Evolutionary conservation across 2,113 vertebrate species (phyloP), one percentile per base, ranked within the genome.

Genomic region (Synodontis membranacea): DNA sequence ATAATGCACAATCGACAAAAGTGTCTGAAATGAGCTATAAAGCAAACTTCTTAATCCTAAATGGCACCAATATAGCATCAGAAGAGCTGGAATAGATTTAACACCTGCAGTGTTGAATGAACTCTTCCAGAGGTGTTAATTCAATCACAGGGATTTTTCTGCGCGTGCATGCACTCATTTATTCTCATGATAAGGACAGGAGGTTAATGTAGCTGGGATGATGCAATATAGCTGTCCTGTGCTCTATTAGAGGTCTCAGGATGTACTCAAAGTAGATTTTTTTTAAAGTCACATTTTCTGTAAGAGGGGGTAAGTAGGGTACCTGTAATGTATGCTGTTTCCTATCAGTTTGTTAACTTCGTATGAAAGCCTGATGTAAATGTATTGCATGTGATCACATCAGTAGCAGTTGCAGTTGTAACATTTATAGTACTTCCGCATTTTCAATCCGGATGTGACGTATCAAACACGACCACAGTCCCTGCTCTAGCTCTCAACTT

Each of bases 361-460:
- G 23, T 72, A 23, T 72, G 23, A 44, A 74, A 44, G 23, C 39
- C 42, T 46, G 5, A 28, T 79, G 50, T 37, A 21, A 54, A 34
- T 79, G 14, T 23, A 9, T 34, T 37, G 17, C 17, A 37, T 37
- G 50, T 54, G 48, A 79, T 21, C 21, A n/a, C 23, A 50, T 52
- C 28, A 31, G 15, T 21, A 52, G 8, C 44, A 19, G 74, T 76
- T 72, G 23, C 66, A 25, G 3, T 10, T 70, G 37, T 5, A 46
- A 52, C 31, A 52, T 54, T 79, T 54, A 52, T 23, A 79, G n/a
- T 31, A 79, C 75, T 52, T 79, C 48, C 48, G n/a, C 48, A 34
- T 39, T 80, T 80, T 80, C 21, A 25, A 39, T 80, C 78, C 78
- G 78, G 78, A 80, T 56, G 50, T 80, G 78, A 80, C 50, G 78